A percentile compares a stretch with the other conserved stretches of the same genome.
Evolutionary conservation across 2,888 invertebrate genomes (phyloP).

Genomic region (Ophioninae sp.): DNA sequence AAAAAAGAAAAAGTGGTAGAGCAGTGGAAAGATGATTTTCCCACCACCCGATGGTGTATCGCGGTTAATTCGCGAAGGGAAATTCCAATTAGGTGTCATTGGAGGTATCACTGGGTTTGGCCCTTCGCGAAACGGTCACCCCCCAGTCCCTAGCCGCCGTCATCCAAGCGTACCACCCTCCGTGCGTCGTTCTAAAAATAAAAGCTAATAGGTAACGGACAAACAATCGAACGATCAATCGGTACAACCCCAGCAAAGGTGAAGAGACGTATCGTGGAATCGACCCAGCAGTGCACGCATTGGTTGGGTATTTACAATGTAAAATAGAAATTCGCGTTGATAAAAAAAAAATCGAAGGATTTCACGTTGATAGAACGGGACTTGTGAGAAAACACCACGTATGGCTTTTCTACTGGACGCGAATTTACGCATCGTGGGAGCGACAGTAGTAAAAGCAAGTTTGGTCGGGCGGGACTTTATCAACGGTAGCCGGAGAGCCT

Average conservation of each 20-base stretch:
- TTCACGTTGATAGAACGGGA: neutral
- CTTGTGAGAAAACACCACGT: slow-evolving; percentile 3
- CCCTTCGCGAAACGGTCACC: neutral
- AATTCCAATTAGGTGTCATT: slow-evolving; percentile 69
- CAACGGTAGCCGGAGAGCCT: neutral
- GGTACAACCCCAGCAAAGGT: slow-evolving; percentile 67
- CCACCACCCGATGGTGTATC: slow-evolving; percentile 40
- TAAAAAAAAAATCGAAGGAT: neutral
- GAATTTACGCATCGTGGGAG: neutral
- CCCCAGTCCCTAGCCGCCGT: neutral
- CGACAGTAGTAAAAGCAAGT: slow-evolving; percentile 25
- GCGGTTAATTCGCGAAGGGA: slow-evolving; percentile 49
- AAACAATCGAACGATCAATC: slow-evolving; percentile 76
- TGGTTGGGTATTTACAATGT: neutral
- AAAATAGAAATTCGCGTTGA: neutral
- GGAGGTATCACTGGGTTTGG: slow-evolving; percentile 63
- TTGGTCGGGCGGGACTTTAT: slow-evolving; percentile 12
- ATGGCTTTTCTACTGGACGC: slow-evolving; percentile 11
- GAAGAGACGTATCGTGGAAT: neutral
- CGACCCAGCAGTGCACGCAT: neutral
- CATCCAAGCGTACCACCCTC: neutral
- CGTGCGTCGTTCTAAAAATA: slow-evolving; percentile 72
- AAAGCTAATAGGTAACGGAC: slow-evolving; percentile 68
- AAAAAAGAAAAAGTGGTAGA: slow-evolving; percentile 2
- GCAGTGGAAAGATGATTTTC: slow-evolving; percentile 27